Conservation (phyloP, 2,888 invertebrate genomes). For the Eretmocerus hayati region DNA sequence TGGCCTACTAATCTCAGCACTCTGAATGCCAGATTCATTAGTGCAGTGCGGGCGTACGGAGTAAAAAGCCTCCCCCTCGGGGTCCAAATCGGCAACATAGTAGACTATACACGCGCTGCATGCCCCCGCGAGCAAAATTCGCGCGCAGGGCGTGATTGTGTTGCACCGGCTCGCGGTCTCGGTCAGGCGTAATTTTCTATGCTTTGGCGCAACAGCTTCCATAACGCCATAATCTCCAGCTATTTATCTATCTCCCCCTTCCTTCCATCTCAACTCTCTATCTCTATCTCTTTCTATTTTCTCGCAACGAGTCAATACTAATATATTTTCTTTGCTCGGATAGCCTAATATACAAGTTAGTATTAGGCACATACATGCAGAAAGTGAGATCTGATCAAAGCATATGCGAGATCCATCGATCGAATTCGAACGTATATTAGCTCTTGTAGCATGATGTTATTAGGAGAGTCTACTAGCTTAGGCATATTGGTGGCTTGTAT, state of each 20-base stretch:
- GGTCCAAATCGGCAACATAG: slow-evolving; percentile 4
- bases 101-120: neutral
- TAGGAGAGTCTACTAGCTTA: neutral
- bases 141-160: neutral
- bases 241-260: slow-evolving; percentile 24
- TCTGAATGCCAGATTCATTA: too few species aligned
- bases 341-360: neutral
- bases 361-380: slow-evolving; percentile 14
- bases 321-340: slow-evolving; percentile 21
- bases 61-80: slow-evolving; percentile 5
- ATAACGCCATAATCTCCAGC: slow-evolving; percentile 27
- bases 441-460: neutral
- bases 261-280: slow-evolving; percentile 8
- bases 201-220: slow-evolving; percentile 20
- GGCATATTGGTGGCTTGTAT: slow-evolving; percentile 4
- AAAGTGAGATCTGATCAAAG: slow-evolving; percentile 1
- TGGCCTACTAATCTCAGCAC: too few species aligned
- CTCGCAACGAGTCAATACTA: slow-evolving; percentile 34
- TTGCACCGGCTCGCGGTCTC: slow-evolving; percentile 21
- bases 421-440: too few species aligned
- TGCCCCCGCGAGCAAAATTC: neutral
- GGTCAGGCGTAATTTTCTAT: slow-evolving; percentile 33
- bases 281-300: neutral
- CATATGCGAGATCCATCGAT: neutral
- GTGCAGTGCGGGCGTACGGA: too few species aligned